These are phyloP conservation scores for Tachystola acroxantha DNA, from an alignment of 2,888 invertebrate species.

Conservation along the genomic window DNA sequence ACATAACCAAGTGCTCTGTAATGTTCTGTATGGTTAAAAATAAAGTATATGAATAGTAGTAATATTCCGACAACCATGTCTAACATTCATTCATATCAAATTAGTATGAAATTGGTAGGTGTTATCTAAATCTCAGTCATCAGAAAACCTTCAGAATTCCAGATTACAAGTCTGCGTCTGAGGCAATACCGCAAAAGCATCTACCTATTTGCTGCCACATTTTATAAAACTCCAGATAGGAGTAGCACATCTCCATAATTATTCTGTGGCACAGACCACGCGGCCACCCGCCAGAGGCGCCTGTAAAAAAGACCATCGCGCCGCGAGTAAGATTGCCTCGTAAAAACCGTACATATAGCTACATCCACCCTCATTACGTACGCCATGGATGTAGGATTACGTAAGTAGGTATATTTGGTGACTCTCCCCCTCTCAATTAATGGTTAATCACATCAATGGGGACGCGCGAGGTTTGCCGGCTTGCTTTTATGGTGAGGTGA, in stretches of 20 bases:
- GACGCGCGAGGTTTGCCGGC: not conserved
- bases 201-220: too few relatives aligned
- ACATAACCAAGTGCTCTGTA: too few relatives aligned
- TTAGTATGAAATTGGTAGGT: too few relatives aligned
- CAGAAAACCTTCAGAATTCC: too few relatives aligned
- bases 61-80: too few relatives aligned
- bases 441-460: conserved; percentile 35
- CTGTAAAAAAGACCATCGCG: conserved; percentile 63
- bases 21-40: too few relatives aligned
- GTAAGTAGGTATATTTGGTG: conserved; percentile 1
- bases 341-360: conserved; percentile 46
- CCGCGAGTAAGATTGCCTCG: conserved; percentile 65
- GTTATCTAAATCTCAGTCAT: too few relatives aligned
- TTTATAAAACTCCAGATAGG: too few relatives aligned
- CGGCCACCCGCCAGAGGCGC: conserved; percentile 43
- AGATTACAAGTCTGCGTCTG: too few relatives aligned
- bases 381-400: not conserved
- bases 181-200: too few relatives aligned
- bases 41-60: too few relatives aligned
- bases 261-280: conserved; percentile 33
- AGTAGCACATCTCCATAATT: conserved; percentile 26
- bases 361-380: conserved; percentile 10
- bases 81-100: too few relatives aligned
- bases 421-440: conserved; percentile 36
- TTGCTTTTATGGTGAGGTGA: not conserved